Percentiles rank a stretch among this genome's conserved stretches.
These are phyloP conservation scores for Percina caprodes DNA, from an alignment of 2,113 vertebrate genomes.

Conservation along the genomic window DNA sequence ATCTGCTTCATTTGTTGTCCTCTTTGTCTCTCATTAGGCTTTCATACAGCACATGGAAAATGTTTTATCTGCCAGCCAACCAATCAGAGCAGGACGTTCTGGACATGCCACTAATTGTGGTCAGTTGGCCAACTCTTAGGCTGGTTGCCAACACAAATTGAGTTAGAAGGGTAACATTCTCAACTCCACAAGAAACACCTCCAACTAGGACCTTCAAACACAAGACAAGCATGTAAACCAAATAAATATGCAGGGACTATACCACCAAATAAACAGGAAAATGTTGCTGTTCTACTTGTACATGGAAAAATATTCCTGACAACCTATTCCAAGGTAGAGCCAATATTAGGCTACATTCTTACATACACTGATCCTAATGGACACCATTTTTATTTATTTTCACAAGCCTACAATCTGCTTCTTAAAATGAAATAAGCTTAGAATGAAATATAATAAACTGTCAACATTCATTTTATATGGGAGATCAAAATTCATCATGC, in stretches of 20 bases:
- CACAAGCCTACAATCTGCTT: neutral
- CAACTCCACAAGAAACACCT: constrained; percentile 11
- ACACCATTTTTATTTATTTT: constrained; percentile 1
- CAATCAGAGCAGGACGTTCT: constrained; percentile 54
- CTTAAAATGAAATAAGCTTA: constrained; percentile 13
- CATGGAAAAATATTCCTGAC: neutral
- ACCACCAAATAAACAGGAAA: neutral
- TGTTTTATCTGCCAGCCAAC: constrained; percentile 53
- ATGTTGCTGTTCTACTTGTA: neutral
- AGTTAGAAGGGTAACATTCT: constrained; percentile 37
- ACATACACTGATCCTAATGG: neutral
- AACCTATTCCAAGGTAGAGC: neutral
- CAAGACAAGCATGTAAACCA: constrained; percentile 5
- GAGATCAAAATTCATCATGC: constrained; percentile 45
- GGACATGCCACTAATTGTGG: constrained; percentile 47
- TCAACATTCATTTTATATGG: constrained; percentile 18
- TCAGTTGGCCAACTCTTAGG: constrained; percentile 52
- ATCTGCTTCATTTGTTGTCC: constrained; percentile 50
- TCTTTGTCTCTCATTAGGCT: constrained; percentile 54
- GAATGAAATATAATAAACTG: constrained; percentile 24
- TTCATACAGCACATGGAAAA: constrained; percentile 35
- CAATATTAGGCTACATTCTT: neutral
- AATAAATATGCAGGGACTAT: neutral
- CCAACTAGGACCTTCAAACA: constrained; percentile 31
- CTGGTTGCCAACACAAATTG: constrained; percentile 50